These are phyloP conservation scores for Hoplodrina blanda DNA, from an alignment of 2,888 invertebrate genomes.

Conservation along the genomic window DNA sequence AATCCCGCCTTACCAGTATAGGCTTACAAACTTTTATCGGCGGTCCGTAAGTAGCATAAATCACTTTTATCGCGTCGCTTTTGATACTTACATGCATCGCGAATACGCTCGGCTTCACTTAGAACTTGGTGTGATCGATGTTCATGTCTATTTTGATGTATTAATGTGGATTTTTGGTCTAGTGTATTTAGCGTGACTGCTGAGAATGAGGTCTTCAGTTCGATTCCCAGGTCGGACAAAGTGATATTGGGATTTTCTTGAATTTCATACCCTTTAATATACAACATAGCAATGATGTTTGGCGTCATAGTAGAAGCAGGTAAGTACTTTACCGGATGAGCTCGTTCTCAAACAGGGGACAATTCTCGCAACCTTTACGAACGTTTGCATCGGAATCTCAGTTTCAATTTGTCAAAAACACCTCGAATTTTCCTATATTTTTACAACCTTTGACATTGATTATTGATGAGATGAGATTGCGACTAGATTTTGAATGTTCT, in stretches of 20 bases:
- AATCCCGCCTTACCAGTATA: conserved; percentile 49
- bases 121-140: conserved; percentile 49
- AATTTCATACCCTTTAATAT: no score
- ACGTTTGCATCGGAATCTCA: no score
- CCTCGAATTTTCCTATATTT: no score
- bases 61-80: conserved; percentile 71
- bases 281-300: background rate
- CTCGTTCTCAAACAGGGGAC: background rate
- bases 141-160: conserved; percentile 31
- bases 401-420: no score
- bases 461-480: no score
- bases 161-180: background rate
- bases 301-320: background rate
- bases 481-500: no score
- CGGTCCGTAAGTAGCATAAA: conserved; percentile 65
- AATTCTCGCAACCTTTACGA: no score
- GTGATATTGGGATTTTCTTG: no score
- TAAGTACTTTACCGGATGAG: background rate
- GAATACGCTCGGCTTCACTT: conserved; percentile 34
- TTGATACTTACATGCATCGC: conserved; percentile 59
- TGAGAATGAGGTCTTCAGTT: no score
- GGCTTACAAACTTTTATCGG: conserved; percentile 62
- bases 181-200: background rate
- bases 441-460: no score
- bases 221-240: no score